A percentile compares a stretch with the other conserved stretches of the same genome.
phyloP scores from a whole-genome alignment of 2,113 vertebrate species.

The Phocoena sinus region DNA sequence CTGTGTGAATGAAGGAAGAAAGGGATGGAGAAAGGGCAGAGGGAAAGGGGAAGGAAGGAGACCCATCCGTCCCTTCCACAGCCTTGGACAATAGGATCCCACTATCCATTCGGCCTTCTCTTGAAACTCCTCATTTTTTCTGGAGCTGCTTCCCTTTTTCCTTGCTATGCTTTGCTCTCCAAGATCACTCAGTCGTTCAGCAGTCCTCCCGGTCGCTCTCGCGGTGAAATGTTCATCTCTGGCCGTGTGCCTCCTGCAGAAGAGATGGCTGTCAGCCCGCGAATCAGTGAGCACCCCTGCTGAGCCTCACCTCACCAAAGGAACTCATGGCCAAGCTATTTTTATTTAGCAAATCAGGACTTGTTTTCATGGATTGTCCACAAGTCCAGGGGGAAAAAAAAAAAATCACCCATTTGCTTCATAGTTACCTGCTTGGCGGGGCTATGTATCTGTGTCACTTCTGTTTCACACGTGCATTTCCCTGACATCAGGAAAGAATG shows the following conservation, averaged over 20 bases:
- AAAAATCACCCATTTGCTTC: neutral
- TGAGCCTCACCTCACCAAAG: neutral
- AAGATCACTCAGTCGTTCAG: neutral
- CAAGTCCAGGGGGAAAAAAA: neutral
- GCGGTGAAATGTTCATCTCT: neutral
- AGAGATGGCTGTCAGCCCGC: neutral
- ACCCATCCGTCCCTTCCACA: rapidly evolving
- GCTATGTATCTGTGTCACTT: neutral
- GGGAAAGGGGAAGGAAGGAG: too few relatives aligned
- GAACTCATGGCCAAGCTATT: neutral
- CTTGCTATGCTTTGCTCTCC: neutral
- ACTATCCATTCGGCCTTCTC: neutral
- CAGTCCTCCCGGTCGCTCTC: neutral
- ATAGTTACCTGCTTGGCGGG: rapidly evolving
- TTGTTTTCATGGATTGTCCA: constrained; percentile 3
- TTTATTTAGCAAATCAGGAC: constrained; percentile 14
- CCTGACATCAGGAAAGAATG: neutral
- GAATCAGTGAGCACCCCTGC: neutral
- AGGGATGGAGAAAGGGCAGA: neutral
- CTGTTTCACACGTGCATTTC: neutral
- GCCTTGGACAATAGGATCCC: neutral
- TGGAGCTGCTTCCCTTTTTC: neutral
- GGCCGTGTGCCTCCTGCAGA: neutral
- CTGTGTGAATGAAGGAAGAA: neutral
- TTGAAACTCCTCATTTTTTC: neutral